Percentiles rank a stretch among this genome's conserved stretches.
Evolutionary conservation across 2,888 invertebrate genomes (phyloP).

Genomic region (Cryptocephalus moraei): DNA sequence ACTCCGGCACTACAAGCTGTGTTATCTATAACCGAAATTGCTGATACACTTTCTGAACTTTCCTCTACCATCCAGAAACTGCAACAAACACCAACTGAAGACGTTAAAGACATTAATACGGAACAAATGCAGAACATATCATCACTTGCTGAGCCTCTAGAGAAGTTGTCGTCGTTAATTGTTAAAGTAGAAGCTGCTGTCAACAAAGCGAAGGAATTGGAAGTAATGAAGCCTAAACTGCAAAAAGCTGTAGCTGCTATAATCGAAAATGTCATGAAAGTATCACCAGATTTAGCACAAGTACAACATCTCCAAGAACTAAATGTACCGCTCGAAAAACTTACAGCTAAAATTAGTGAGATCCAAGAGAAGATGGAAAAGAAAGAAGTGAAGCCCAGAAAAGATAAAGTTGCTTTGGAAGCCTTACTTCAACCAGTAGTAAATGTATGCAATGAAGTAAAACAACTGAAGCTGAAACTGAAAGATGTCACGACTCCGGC

Average conservation of each 20-base stretch:
- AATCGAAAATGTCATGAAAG: constrained; percentile 11
- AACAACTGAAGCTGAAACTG: background rate
- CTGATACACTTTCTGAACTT: constrained; percentile 5
- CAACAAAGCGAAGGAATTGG: constrained; percentile 6
- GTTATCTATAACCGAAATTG: constrained; percentile 11
- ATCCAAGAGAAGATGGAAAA: too few relatives aligned
- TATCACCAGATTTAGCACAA: constrained; percentile 2
- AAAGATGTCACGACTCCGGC: background rate
- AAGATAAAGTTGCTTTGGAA: background rate
- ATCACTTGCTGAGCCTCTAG: constrained; percentile 8
- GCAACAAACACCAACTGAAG: background rate
- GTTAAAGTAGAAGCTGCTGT: constrained; percentile 6
- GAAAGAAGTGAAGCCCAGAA: too few relatives aligned
- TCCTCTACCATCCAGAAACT: constrained; percentile 6
- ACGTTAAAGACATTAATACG: background rate
- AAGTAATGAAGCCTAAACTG: constrained; percentile 6
- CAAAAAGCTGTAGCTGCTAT: constrained; percentile 11
- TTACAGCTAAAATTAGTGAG: constrained; percentile 4
- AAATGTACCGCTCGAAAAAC: constrained; percentile 7
- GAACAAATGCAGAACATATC: constrained; percentile 7
- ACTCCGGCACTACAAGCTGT: constrained; percentile 8
- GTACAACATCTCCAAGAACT: constrained; percentile 3
- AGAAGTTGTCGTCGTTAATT: constrained; percentile 7
- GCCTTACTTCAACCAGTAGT: background rate
- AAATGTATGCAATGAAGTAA: background rate